Conservation (phyloP, 2,113 vertebrate genomes). For the Chascanopsetta lugubris region DNA sequence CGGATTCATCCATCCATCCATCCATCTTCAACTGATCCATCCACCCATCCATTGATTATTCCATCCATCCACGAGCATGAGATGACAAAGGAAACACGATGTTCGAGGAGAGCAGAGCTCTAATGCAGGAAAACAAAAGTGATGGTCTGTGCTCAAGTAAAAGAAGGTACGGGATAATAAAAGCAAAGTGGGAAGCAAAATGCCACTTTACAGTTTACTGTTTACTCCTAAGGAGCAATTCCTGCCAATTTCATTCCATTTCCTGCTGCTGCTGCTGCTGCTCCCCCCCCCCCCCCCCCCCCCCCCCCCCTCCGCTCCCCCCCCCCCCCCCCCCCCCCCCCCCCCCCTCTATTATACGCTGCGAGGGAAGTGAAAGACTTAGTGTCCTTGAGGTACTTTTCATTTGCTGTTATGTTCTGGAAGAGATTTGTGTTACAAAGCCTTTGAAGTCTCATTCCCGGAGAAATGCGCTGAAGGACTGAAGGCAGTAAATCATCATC, state of each 20-base stretch:
- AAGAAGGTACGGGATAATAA: background rate
- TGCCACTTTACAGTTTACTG: background rate
- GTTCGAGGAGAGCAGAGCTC: background rate
- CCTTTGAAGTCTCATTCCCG: background rate
- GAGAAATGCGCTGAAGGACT: background rate
- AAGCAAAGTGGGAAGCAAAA: background rate
- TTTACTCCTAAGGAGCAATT: background rate
- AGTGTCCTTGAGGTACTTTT: constrained; percentile 23
- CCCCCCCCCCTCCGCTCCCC: too few species aligned
- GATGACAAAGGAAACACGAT: background rate
- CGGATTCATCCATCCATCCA: too few species aligned
- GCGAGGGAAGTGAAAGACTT: constrained; percentile 2
- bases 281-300: too few species aligned
- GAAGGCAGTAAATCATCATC: background rate
- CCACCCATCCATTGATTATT: too few species aligned
- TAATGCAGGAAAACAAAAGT: background rate
- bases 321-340: too few species aligned
- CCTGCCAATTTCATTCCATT: background rate
- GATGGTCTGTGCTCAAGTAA: background rate
- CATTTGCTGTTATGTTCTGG: constrained; percentile 2
- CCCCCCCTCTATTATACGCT: constrained; percentile 6
- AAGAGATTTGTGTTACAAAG: background rate
- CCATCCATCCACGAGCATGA: too few species aligned
- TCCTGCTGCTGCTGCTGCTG: constrained; percentile 11
- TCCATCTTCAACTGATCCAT: too few species aligned